Percentiles rank a stretch among this genome's conserved stretches.
These are phyloP conservation scores for Dromaius novaehollandiae DNA, from an alignment of 2,113 vertebrate genomes.

Conservation along the genomic window DNA sequence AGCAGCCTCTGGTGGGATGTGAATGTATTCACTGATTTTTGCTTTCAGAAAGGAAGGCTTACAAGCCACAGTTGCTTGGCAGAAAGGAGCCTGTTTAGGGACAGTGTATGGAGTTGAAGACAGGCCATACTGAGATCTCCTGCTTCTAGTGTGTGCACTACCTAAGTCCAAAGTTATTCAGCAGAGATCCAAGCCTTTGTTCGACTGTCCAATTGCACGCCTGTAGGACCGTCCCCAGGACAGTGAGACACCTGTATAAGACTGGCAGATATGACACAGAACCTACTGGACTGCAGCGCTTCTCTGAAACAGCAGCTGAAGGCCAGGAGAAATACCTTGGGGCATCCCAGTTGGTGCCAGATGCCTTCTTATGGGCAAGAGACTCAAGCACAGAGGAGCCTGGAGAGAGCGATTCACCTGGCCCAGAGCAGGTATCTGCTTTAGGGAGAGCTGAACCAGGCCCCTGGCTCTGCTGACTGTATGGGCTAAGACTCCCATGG, in stretches of 20 bases:
- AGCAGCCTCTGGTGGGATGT: neutral
- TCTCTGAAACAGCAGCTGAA: neutral
- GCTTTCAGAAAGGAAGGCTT: neutral
- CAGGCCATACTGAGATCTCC: neutral
- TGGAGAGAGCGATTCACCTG: neutral
- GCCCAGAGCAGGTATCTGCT: neutral
- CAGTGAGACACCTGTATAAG: neutral
- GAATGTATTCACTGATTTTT: neutral
- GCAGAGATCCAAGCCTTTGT: neutral
- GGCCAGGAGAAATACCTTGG: neutral
- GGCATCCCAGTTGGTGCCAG: neutral
- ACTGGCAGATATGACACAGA: neutral
- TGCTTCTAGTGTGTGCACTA: neutral
- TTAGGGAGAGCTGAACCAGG: neutral
- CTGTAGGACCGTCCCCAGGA: neutral
- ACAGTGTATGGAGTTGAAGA: neutral
- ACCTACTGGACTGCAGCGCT: neutral
- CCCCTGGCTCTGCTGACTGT: neutral
- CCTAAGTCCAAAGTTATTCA: neutral
- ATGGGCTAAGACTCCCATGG: neutral
- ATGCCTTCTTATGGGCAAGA: neutral
- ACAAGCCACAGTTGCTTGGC: neutral
- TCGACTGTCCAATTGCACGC: neutral
- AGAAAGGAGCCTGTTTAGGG: neutral
- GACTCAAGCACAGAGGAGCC: neutral